Evolutionary conservation across 2,113 vertebrate species (phyloP), one percentile per base, ranked within the genome.

Genomic region (Nannospalax galili): DNA sequence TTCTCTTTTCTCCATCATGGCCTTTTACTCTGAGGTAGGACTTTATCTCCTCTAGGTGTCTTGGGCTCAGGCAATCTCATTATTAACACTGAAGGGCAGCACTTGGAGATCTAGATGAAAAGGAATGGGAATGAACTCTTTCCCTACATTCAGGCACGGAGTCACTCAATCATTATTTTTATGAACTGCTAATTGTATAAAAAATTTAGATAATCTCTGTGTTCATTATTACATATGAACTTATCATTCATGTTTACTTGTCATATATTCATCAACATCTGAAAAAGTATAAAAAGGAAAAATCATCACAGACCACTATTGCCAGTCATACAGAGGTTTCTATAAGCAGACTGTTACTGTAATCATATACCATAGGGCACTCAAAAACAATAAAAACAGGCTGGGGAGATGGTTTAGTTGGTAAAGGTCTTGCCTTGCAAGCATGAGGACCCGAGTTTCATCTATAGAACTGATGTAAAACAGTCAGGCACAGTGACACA

Each of bases 191-290:
- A 95, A 19, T 64, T 89, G 14, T 32, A 86, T 40, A 3, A 93
- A 91, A 95, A 73, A 88, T 74, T 82, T 85, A 92, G 52, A 42
- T 40, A 3, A 84, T 42, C 52, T 88, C 28, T 91, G 64, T 92
- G 56, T 88, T 69, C 22, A 32, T 84, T 92, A 48, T 22, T 81
- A 35, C 35, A 12, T 79, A 86, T 65, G 35, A 81, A 82, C 4
- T 10, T 88, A 75, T 40, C 32, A 87, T 16, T 75, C 56, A 62
- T 35, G 37, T 26, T 94, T 90, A 75, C 84, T 82, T 88, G 82
- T 89, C 79, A 88, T 75, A 19, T 80, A 91, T 85, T 93, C 82
- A 95, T 5, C 87, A 62, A 75, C 17, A 96, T 89, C 42, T 7
- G 58, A 78, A n/a, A 77, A 96, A 91, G 37, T 42, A 78, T 74